Evolutionary conservation across 2,888 invertebrate genomes (phyloP).

Genomic region (Drosophila algonquin): DNA sequence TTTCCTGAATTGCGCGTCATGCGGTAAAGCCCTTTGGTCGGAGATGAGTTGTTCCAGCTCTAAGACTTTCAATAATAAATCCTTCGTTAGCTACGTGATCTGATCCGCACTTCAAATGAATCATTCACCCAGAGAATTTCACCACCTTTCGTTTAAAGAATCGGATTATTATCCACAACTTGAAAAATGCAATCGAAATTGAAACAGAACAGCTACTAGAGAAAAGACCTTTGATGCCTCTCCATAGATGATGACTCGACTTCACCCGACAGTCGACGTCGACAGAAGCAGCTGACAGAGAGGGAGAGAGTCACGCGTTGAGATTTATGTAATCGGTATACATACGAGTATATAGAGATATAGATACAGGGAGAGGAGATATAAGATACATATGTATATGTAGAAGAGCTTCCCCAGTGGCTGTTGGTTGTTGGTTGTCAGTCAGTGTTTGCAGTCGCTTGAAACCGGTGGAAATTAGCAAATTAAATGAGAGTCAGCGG

Average conservation of each 20-base stretch:
- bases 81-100: too few species aligned
- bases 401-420: constrained; percentile 28
- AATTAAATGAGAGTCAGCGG: constrained; percentile 55
- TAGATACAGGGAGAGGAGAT: background rate
- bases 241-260: constrained; percentile 29
- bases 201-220: constrained; percentile 23
- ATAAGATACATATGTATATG: background rate
- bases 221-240: constrained; percentile 49
- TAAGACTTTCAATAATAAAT: too few species aligned
- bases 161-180: background rate
- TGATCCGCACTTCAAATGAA: too few species aligned
- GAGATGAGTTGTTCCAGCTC: too few species aligned
- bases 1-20: too few species aligned
- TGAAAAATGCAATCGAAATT: background rate
- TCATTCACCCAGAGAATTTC: background rate
- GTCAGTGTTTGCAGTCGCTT: constrained; percentile 50
- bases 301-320: constrained; percentile 31
- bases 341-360: background rate
- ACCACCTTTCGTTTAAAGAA: background rate
- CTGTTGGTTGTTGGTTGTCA: constrained; percentile 29
- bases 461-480: constrained; percentile 62
- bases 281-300: background rate
- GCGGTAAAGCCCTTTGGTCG: too few species aligned
- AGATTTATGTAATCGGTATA: constrained; percentile 16
- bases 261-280: constrained; percentile 7